phyloP scores from a whole-genome alignment of 2,888 invertebrate genomes.

The Aplocera efformata region DNA sequence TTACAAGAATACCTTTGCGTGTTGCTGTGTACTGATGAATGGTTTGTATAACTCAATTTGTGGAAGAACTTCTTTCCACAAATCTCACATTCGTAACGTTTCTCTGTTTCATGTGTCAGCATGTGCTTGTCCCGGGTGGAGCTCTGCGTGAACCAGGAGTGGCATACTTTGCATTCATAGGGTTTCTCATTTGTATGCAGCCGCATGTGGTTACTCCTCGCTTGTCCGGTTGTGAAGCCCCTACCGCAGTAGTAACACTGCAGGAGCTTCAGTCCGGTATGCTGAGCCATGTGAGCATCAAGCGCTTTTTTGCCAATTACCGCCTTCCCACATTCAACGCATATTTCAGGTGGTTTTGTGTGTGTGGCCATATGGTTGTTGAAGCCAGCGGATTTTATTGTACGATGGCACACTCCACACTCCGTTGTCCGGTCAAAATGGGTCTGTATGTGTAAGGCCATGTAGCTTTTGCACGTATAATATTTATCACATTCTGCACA shows the following conservation, averaged over 20 bases:
- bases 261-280: slow-evolving; percentile 34
- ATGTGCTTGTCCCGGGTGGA: slow-evolving; percentile 22
- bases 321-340: slow-evolving; percentile 8
- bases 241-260: slow-evolving; percentile 44
- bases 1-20: slow-evolving; percentile 25
- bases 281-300: slow-evolving; percentile 30
- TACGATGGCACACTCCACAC: slow-evolving; percentile 17
- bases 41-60: slow-evolving; percentile 14
- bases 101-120: slow-evolving; percentile 18
- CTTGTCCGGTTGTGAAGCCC: slow-evolving; percentile 17
- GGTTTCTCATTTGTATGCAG: slow-evolving; percentile 29
- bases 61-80: slow-evolving; percentile 30
- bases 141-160: slow-evolving; percentile 12
- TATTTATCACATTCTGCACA: slow-evolving; percentile 33
- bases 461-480: slow-evolving; percentile 10
- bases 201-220: slow-evolving; percentile 25
- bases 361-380: slow-evolving; percentile 1
- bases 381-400: background rate
- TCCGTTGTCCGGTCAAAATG: slow-evolving; percentile 26
- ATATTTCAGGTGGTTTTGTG: background rate
- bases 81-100: slow-evolving; percentile 26
- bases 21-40: slow-evolving; percentile 30
- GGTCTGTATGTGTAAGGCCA: slow-evolving; percentile 26
- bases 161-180: slow-evolving; percentile 31
- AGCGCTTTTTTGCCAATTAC: background rate